Conservation (phyloP, 2,797 vertebrate genomes). For the Xiphophorus birchmanni region DNA sequence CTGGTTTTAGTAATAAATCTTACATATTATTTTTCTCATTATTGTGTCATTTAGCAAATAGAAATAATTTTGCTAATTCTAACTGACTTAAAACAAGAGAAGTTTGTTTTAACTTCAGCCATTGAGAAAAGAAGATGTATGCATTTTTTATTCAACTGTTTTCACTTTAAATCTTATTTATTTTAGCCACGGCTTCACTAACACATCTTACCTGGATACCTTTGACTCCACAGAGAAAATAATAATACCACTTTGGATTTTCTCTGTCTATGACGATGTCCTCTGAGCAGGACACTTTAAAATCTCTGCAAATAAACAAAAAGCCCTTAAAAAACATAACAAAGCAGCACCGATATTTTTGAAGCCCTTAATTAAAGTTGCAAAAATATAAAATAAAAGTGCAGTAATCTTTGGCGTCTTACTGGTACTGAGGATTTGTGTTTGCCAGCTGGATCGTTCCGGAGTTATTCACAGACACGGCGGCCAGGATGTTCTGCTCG, state of each 20-base stretch:
- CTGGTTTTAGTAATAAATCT: neutral
- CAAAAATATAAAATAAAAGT: neutral
- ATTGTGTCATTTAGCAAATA: neutral
- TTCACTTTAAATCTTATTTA: neutral
- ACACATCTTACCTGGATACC: slow-evolving; percentile 89
- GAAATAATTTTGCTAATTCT: neutral
- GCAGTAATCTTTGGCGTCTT: slow-evolving; percentile 59
- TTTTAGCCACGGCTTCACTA: neutral
- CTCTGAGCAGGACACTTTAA: slow-evolving; percentile 78
- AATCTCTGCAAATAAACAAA: slow-evolving; percentile 85
- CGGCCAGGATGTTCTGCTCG: slow-evolving; percentile 93
- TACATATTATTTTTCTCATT: neutral
- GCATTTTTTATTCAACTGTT: neutral
- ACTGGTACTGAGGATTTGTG: slow-evolving; percentile 87
- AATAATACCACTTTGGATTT: slow-evolving; percentile 93
- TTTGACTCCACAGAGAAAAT: slow-evolving; percentile 97
- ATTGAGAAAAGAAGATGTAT: neutral
- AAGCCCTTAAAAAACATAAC: neutral
- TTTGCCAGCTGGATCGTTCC: slow-evolving; percentile 87
- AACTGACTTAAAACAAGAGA: neutral
- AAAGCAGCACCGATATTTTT: neutral
- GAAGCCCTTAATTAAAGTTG: neutral
- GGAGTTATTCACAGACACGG: slow-evolving; percentile 86
- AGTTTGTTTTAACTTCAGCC: neutral
- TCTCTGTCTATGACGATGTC: slow-evolving; percentile 88